Evolutionary conservation across 2,797 vertebrate genomes (phyloP).

Genomic region (Tamandua tetradactyla): DNA sequence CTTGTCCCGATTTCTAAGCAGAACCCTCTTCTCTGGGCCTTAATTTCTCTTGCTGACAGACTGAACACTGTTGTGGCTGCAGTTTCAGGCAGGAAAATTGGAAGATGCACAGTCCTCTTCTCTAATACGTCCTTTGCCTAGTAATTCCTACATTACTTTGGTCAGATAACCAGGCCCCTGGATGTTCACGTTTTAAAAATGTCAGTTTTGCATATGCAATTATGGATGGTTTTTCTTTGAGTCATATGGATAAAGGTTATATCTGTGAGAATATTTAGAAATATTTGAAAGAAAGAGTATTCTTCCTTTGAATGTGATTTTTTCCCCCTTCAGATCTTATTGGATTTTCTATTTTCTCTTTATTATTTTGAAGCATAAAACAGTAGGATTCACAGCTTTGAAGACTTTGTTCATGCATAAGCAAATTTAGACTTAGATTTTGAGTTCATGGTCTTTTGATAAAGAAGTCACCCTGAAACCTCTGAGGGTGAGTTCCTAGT

Average conservation of each 20-base stretch:
- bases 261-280: not conserved
- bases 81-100: not conserved
- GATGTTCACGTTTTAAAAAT: not conserved
- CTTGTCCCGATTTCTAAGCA: not conserved
- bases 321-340: not conserved
- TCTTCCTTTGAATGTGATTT: not conserved
- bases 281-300: not conserved
- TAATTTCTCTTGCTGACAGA: not conserved
- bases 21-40: not conserved
- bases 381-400: not conserved
- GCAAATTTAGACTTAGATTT: not conserved
- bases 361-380: slow-evolving; percentile 4
- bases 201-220: not conserved
- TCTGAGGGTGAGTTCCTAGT: not conserved
- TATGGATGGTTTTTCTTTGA: not conserved
- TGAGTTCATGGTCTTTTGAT: not conserved
- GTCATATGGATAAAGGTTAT: not conserved
- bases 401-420: not conserved
- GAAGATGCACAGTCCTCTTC: not conserved
- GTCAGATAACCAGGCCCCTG: not conserved
- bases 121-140: not conserved
- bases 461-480: not conserved
- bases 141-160: not conserved
- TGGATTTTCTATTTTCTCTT: not conserved
- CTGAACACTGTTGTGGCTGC: too few species aligned